Evolutionary conservation across 2,113 vertebrate genomes (phyloP), one percentile per base, ranked within the genome.

Genomic region (Noctilio leporinus): DNA sequence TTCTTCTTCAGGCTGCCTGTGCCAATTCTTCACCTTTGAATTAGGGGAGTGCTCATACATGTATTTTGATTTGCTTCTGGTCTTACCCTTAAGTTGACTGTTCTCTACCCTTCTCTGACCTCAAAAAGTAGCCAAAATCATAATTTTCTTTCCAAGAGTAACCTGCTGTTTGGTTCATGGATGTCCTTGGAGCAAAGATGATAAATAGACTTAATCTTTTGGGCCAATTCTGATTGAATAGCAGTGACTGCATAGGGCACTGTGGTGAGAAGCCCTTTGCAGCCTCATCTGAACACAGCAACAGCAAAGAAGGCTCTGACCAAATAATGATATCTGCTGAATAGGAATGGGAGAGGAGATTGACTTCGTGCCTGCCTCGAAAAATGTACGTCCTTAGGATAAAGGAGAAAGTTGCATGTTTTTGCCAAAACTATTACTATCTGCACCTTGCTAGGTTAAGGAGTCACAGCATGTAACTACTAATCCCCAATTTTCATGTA

Each of bases 201-300:
- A 96, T 89, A 91, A 96, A 96, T 91, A 88, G 12, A 6, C 95
- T 97, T 95, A 97, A 96, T 96, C 77, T 97, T 93, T 82, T 55
- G 55, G 78, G 69, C 78, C 77, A 91, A 89, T 96, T 96, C 86
- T 89, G 77, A 96, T 33, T 86, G 73, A 94, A 93, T 93, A 45
- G 55, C 70, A 77, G 86, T 86, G 83, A 55, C 62, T 93, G 64
- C 47, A 76, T 86, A 97, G 95, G 93, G 94, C 90, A 91, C 93
- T 89, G 49, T 43, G 85, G 93, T 57, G 95, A 97, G 89, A 97
- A 92, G 95, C 83, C 16, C 4, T 96, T 91, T 57, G 40, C 57
- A 24, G 69, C 38, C 38, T 97, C 80, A 95, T 94, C 55, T 91
- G 86, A 96, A 75, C 43, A 87, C 20, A 92, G 35, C 57, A 65